Evolutionary conservation across 1,140 invertebrate genomes (phyloP), one percentile per base, ranked within the genome.

Genomic region (Drosophila ambigua): DNA sequence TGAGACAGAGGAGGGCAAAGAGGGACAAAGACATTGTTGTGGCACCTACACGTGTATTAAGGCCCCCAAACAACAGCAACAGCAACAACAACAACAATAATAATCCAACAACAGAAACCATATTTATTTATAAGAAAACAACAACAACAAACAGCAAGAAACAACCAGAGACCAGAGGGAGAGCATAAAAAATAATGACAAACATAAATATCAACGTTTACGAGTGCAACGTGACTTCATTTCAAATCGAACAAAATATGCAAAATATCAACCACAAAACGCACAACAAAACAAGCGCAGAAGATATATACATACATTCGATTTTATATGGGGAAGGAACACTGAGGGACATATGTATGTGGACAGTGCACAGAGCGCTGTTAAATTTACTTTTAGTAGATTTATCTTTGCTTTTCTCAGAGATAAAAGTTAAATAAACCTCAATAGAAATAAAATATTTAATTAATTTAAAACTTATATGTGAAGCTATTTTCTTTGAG

Each of bases 211-310:
- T 88, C 80, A 77, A 73, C 72, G 35, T 87, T 87, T 88, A 87
- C 83, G 83, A 87, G 85, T 87, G 83, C 83, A 87, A 87, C 83
- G 83, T 87, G 83, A 87, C 83, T 87, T 84, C 80, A 84, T 84
- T 84, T 84, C 84, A 84, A 84, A 84, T 84, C 80, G 80, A 87
- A 87, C 83, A 87, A 87, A 87, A 87, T 87, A 88, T 88, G 83
- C 83, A 88, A 83, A 87, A 83, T 82, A 82, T 39, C 35, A 88
- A 76, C 59, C 51, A 68, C 65, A 55, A 58, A 62, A 49, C 79
- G 66, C 44, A 39, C 61, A 53, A 45, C 23, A 61, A 51, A 49
- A 54, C 4, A 16, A 16, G 26, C 5, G 50, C 26, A 58, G 2
- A 39, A 39, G 11, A 39, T 39, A 39, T 5, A 58, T 57, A 73